Evolutionary conservation across 2,113 vertebrate species (phyloP).

Genomic region (Nyctibius bracteatus): DNA sequence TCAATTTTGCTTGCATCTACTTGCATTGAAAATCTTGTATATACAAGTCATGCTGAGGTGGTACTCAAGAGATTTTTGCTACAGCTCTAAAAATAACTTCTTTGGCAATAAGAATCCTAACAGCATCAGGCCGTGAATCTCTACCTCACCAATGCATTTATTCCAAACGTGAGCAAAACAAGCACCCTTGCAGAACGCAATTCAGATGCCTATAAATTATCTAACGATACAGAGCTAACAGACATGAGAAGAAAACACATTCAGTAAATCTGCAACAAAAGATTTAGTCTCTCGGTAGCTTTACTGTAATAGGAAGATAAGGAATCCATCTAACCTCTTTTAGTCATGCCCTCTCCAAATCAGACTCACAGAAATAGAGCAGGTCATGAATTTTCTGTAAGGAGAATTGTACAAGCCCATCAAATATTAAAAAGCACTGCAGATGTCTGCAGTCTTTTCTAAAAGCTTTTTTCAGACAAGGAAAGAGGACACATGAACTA

Average conservation of each 20-base stretch:
- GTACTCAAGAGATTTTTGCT: neutral
- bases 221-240: neutral
- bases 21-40: neutral
- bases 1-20: neutral
- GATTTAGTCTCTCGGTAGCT: neutral
- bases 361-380: slow-evolving; percentile 19
- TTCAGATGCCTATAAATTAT: neutral
- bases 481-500: neutral
- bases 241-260: neutral
- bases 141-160: neutral
- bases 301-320: neutral
- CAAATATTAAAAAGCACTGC: slow-evolving; percentile 66
- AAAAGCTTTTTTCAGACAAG: slow-evolving; percentile 2
- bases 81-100: neutral
- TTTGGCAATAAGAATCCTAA: neutral
- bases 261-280: neutral
- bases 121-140: neutral
- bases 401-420: slow-evolving; percentile 23
- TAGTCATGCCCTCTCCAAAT: neutral
- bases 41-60: neutral
- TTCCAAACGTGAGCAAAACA: neutral
- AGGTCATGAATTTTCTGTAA: slow-evolving; percentile 33
- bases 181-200: neutral
- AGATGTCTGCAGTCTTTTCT: slow-evolving; percentile 59
- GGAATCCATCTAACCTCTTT: neutral